Percentiles rank a stretch among this genome's conserved stretches.
Conservation (phyloP, 2,797 vertebrate genomes). For the Eulemur rubriventer region DNA sequence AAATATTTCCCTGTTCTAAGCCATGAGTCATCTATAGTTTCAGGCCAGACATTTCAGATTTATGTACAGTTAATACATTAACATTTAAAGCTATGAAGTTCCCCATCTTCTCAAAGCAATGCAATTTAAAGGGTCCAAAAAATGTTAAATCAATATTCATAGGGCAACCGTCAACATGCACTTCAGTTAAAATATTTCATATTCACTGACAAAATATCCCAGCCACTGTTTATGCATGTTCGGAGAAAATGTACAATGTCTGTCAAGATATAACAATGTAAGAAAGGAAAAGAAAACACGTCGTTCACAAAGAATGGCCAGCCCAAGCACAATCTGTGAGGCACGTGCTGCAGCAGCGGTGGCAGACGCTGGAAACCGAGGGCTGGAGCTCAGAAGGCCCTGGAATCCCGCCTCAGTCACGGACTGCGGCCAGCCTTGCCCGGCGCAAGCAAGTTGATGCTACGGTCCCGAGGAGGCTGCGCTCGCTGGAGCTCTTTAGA, state of each 20-base stretch:
- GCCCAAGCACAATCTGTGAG: accelerated
- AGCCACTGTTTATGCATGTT: neutral
- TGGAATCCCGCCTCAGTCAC: neutral
- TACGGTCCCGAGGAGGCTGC: neutral
- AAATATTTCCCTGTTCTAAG: neutral
- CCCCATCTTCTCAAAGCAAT: neutral
- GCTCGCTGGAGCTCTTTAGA: too few species aligned
- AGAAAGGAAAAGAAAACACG: neutral
- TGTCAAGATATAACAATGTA: accelerated
- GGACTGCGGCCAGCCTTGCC: accelerated
- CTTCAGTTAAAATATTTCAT: neutral
- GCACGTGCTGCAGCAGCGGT: accelerated
- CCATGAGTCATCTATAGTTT: neutral
- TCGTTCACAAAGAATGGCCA: too few species aligned
- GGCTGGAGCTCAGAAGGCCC: accelerated
- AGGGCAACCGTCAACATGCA: neutral
- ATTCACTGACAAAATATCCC: neutral
- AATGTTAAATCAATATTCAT: neutral
- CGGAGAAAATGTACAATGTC: neutral
- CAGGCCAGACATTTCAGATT: neutral
- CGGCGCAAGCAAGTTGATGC: neutral
- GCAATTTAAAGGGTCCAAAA: neutral
- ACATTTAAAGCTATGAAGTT: neutral
- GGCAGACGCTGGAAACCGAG: neutral
- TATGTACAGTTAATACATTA: neutral